Base-by-base conservation (phyloP, 2,888 invertebrate species). In the Eupithecia subumbrata region DNA sequence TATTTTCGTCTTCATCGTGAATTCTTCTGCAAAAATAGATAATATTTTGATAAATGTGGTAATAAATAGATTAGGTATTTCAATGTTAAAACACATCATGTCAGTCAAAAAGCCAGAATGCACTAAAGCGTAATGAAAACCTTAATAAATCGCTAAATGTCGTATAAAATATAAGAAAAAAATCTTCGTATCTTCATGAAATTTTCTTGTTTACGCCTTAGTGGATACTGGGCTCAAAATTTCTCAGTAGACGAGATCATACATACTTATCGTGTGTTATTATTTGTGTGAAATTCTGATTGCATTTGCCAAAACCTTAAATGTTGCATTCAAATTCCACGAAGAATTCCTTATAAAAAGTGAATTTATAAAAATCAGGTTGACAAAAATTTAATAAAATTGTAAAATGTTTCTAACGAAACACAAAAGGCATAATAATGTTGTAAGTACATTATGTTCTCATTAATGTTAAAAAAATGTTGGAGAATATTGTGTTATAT, bases 401-500 rank as follows among this genome's bases (percentile, higher is more conserved):
- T 66, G 63, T 30, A 30, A 16, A 37, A 66, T 37, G 66, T 66
- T 66, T 66, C 37, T 9, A 34, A 37, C 9, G 40, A n/a, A 67
- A 67, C 66, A 67, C 60, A 63, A 70, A 68, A 71, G 63, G 73
- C 72, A 76, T 76, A 76, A 76, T 76, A 30, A 64, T 34, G 11
- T 56, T 56, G 11, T 60, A 34, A 34, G 64, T 64, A 67, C 66
- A 37, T 67, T 71, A 45, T 71, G 60, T 68, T 76, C 48, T 63
- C 48, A 72, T 56, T 67, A 45, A 73, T 69, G 66, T 34, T 60
- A n/a, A 16, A 66, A 12, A 12, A 68, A 68, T n/a, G 22, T 43
- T 68, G 18, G 60, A 64, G 34, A 34, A 64, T 34, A 64, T 18
- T 64, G 64, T 64, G 18, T 64, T 64, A 9, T 64, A 34, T 16